Evolutionary conservation across 2,888 invertebrate genomes (phyloP).

Genomic region (Synanthedon andrenaeformis): DNA sequence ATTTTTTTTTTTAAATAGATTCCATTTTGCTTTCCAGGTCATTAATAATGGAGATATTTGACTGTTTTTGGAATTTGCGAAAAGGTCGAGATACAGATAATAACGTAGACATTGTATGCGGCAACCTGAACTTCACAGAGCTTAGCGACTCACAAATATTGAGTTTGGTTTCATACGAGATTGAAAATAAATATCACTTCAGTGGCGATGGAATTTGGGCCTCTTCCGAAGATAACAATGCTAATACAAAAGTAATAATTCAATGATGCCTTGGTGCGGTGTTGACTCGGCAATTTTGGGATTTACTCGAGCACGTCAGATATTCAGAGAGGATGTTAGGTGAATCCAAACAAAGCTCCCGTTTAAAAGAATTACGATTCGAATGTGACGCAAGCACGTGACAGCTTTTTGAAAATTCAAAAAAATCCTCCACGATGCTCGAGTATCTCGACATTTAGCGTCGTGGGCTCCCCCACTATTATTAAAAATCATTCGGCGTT

Average conservation of each 20-base stretch:
- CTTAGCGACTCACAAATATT: conserved; percentile 67
- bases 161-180: conserved; percentile 76
- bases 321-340: no score
- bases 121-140: conserved; percentile 20
- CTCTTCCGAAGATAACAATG: conserved; percentile 25
- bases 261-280: neutral
- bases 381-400: no score
- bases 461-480: no score
- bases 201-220: conserved; percentile 81
- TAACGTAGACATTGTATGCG: conserved; percentile 22
- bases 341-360: no score
- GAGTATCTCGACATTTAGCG: no score
- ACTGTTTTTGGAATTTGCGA: conserved; percentile 24
- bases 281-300: neutral
- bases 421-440: no score
- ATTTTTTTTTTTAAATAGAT: no score
- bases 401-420: no score
- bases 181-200: conserved; percentile 80
- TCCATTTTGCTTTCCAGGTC: conserved; percentile 16
- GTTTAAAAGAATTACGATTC: no score
- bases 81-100: conserved; percentile 9
- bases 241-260: neutral
- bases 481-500: no score
- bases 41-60: conserved; percentile 37
- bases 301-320: no score